Conservation (phyloP, 2,888 invertebrate species). For the Eupithecia inturbata region DNA sequence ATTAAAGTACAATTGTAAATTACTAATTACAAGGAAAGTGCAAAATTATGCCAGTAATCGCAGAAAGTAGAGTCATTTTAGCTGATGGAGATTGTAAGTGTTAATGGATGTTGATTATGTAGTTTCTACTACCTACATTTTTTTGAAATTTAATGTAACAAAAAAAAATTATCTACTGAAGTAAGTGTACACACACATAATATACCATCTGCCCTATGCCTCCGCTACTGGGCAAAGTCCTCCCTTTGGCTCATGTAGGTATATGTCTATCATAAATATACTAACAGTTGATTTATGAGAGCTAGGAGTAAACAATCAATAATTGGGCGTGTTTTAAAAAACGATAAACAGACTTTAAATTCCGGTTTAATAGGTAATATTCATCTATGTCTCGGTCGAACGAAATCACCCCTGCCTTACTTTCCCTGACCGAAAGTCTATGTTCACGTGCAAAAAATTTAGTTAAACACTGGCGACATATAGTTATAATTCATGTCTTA, state of each 20-base stretch:
- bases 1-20: conserved; percentile 6
- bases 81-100: conserved; percentile 8
- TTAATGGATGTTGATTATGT: neutral
- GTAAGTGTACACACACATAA: neutral
- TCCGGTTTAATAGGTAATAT: no score
- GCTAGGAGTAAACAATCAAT: no score
- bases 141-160: neutral
- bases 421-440: no score
- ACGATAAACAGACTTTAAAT: no score
- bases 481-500: no score
- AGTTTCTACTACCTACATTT: neutral
- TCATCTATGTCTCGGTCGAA: no score
- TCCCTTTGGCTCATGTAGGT: neutral
- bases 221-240: neutral
- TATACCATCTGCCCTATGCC: neutral
- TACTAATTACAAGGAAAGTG: conserved; percentile 12
- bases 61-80: conserved; percentile 13
- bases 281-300: no score
- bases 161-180: neutral
- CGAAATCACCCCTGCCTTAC: no score
- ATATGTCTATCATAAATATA: no score
- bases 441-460: no score
- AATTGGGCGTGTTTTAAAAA: no score
- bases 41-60: conserved; percentile 12
- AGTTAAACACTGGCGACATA: no score